Conservation (phyloP, 2,113 vertebrate species). For the Oostethus manadensis region DNA sequence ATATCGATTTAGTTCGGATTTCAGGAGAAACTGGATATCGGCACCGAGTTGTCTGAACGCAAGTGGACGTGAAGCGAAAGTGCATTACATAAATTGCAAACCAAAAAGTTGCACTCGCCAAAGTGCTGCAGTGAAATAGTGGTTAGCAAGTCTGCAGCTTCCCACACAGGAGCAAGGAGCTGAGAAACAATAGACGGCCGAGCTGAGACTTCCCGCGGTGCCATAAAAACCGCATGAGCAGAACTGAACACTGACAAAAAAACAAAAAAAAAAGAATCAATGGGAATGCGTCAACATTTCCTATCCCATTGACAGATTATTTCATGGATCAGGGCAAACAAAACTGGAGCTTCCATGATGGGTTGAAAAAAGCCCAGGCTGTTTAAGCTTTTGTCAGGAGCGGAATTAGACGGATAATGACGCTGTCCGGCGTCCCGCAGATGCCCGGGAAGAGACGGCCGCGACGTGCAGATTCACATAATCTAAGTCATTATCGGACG, state of each 20-base stretch:
- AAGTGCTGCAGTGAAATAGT: constrained; percentile 25
- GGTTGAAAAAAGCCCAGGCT: constrained; percentile 42
- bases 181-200: constrained; percentile 54
- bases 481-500: constrained; percentile 75
- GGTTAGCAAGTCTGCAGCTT: constrained; percentile 33
- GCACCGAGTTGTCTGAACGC: constrained; percentile 11
- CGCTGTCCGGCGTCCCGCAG: constrained; percentile 61
- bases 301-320: constrained; percentile 59
- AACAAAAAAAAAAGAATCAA: constrained; percentile 60
- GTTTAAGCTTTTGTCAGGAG: constrained; percentile 54
- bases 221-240: constrained; percentile 64
- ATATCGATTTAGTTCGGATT: no score
- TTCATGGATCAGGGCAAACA: constrained; percentile 60
- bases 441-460: constrained; percentile 61
- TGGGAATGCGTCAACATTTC: constrained; percentile 55
- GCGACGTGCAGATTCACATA: constrained; percentile 65
- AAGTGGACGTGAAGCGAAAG: constrained; percentile 19
- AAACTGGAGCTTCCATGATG: constrained; percentile 55
- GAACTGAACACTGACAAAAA: constrained; percentile 66
- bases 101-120: constrained; percentile 5
- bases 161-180: constrained; percentile 50
- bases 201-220: constrained; percentile 51
- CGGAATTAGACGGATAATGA: constrained; percentile 55
- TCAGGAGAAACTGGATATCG: neutral
- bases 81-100: constrained; percentile 31